These are phyloP conservation scores for Strix aluco DNA, from an alignment of 2,113 vertebrate species.

Conservation along the genomic window DNA sequence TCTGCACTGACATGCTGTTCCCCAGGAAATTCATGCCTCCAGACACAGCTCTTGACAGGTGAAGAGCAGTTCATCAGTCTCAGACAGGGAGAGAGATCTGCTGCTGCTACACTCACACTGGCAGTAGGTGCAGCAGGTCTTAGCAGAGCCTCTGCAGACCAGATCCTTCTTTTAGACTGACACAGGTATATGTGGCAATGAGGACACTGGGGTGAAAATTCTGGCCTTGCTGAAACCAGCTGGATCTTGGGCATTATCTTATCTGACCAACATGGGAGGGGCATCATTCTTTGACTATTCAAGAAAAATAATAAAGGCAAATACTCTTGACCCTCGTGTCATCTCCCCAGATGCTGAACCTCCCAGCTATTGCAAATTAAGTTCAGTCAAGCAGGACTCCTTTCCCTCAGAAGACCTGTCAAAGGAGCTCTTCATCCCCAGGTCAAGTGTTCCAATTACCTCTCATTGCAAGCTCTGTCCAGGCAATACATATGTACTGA, in stretches of 20 bases:
- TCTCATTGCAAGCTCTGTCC: not conserved
- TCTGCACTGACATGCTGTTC: not conserved
- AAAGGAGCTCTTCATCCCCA: not conserved
- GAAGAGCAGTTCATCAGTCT: not conserved
- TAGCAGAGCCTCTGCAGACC: not conserved
- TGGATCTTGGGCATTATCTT: not conserved
- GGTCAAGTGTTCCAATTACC: not conserved
- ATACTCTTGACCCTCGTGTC: not conserved
- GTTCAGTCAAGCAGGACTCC: not conserved
- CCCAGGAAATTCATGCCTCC: not conserved
- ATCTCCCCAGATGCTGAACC: not conserved
- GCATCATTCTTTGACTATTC: not conserved
- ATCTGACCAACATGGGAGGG: not conserved
- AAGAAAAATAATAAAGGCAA: not conserved
- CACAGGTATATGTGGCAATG: fast-evolving
- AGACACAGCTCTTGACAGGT: not conserved
- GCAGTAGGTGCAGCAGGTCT: not conserved
- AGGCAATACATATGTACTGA: not conserved
- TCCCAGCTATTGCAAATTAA: not conserved
- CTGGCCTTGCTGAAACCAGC: not conserved
- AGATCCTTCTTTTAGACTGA: not conserved
- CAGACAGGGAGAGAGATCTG: not conserved
- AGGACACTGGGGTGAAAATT: not conserved
- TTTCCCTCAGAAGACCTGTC: not conserved
- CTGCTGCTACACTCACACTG: not conserved